Percentiles rank a stretch among this genome's conserved stretches.
These are phyloP conservation scores for Catocala nupta DNA, from an alignment of 2,888 invertebrate genomes.

Conservation along the genomic window DNA sequence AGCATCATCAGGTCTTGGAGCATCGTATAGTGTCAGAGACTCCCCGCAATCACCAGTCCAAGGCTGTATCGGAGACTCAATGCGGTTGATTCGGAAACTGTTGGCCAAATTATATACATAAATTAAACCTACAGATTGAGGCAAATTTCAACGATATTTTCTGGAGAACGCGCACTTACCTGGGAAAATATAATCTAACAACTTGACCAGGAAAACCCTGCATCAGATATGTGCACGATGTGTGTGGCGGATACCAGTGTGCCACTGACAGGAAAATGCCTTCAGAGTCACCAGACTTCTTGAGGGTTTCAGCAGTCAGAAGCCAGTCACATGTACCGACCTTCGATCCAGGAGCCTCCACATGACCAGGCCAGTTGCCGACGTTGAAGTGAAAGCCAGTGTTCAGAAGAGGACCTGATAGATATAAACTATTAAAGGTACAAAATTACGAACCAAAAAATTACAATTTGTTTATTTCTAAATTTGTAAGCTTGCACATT, in stretches of 20 bases:
- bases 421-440: neutral
- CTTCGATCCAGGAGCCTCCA: constrained; percentile 94
- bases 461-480: neutral
- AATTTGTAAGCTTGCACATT: too few species aligned
- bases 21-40: constrained; percentile 95
- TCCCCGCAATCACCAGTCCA: constrained; percentile 97
- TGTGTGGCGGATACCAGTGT: constrained; percentile 98
- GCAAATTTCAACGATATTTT: too few species aligned
- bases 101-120: constrained; percentile 13
- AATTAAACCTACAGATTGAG: too few species aligned
- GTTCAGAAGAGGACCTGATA: constrained; percentile 93
- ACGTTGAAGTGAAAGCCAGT: constrained; percentile 98
- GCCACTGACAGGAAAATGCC: constrained; percentile 96
- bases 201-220: constrained; percentile 95
- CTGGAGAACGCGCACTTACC: constrained; percentile 79
- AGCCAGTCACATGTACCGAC: constrained; percentile 96
- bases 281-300: constrained; percentile 93
- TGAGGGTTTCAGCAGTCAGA: constrained; percentile 93
- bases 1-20: constrained; percentile 95
- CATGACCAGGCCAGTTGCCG: constrained; percentile 97
- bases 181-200: constrained; percentile 95
- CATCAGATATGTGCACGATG: constrained; percentile 96
- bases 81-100: constrained; percentile 95
- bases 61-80: constrained; percentile 94
- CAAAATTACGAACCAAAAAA: neutral